A percentile compares a stretch with the other conserved stretches of the same genome.
phyloP scores from a whole-genome alignment of 2,888 invertebrate species.

The Gymnosoma rotundatum region DNA sequence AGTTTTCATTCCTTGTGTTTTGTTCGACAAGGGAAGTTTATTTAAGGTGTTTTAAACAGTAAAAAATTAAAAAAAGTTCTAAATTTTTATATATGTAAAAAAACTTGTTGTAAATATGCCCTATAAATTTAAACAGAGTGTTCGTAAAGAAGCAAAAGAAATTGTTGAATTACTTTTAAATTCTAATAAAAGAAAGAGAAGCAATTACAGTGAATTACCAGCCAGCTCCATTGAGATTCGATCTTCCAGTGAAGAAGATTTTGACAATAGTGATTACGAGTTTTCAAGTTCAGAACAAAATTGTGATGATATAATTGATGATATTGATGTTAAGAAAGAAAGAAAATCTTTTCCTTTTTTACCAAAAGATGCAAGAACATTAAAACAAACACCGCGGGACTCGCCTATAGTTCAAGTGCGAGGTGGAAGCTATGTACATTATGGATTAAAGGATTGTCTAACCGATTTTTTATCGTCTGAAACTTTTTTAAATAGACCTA shows the following conservation, averaged over 20 bases:
- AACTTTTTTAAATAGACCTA: slow-evolving; percentile 1
- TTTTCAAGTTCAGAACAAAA: slow-evolving; percentile 37
- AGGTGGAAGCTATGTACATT: slow-evolving; percentile 46
- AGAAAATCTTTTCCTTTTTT: slow-evolving; percentile 50
- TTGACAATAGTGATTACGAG: slow-evolving; percentile 14
- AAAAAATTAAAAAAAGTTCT: too few relatives aligned
- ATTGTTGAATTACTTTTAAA: too few relatives aligned
- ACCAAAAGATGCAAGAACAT: slow-evolving; percentile 51
- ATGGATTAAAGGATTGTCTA: slow-evolving; percentile 45
- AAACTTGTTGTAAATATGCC: slow-evolving; percentile 23
- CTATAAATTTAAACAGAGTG: slow-evolving; percentile 54
- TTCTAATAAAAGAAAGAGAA: too few relatives aligned
- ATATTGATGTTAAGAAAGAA: slow-evolving; percentile 32
- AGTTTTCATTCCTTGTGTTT: too few relatives aligned
- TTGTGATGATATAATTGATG: slow-evolving; percentile 15
- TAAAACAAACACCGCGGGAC: slow-evolving; percentile 51
- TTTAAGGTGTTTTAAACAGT: too few relatives aligned
- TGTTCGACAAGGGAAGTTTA: too few relatives aligned
- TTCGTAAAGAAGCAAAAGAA: slow-evolving; percentile 55
- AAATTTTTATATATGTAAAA: too few relatives aligned
- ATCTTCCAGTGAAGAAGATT: slow-evolving; percentile 36
- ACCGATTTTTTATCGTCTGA: slow-evolving; percentile 37
- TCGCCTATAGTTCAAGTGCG: slow-evolving; percentile 34
- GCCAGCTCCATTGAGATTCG: slow-evolving; percentile 33
- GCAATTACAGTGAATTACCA: slow-evolving; percentile 39